A percentile compares a stretch with the other conserved stretches of the same genome.
Evolutionary conservation across 2,113 vertebrate species (phyloP).

Genomic region (Colius striatus): DNA sequence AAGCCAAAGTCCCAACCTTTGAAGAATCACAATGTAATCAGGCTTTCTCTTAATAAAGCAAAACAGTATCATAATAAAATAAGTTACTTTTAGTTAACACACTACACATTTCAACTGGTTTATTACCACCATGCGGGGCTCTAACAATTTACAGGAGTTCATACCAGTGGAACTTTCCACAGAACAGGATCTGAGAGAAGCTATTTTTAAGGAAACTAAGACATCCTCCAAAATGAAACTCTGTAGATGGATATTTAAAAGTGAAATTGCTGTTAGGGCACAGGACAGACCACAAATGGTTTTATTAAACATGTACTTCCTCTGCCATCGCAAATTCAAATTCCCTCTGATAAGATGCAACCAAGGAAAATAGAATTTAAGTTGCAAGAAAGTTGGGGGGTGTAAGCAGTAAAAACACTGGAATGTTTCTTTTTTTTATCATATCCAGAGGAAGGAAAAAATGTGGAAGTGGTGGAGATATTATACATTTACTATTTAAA

Average conservation of each 20-base stretch:
- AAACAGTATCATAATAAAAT: background rate
- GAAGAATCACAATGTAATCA: background rate
- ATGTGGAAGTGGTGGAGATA: background rate
- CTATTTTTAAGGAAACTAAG: background rate
- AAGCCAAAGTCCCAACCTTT: background rate
- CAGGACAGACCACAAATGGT: background rate
- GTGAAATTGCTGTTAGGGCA: background rate
- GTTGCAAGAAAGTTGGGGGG: background rate
- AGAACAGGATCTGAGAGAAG: background rate
- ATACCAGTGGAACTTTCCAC: background rate
- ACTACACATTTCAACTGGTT: background rate
- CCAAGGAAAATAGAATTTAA: background rate
- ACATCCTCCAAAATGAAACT: background rate
- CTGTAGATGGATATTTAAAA: background rate
- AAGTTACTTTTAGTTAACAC: background rate
- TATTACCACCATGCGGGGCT: background rate
- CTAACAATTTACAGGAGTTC: background rate
- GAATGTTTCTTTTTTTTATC: background rate
- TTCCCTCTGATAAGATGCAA: background rate
- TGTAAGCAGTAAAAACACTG: background rate
- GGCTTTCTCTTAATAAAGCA: background rate
- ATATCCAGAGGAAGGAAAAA: background rate
- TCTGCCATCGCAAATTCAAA: background rate
- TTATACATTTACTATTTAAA: background rate
- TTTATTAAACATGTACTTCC: background rate